phyloP scores from a whole-genome alignment of 53 echinoderm and acorn worm species.

The Paracentrotus lividus region DNA sequence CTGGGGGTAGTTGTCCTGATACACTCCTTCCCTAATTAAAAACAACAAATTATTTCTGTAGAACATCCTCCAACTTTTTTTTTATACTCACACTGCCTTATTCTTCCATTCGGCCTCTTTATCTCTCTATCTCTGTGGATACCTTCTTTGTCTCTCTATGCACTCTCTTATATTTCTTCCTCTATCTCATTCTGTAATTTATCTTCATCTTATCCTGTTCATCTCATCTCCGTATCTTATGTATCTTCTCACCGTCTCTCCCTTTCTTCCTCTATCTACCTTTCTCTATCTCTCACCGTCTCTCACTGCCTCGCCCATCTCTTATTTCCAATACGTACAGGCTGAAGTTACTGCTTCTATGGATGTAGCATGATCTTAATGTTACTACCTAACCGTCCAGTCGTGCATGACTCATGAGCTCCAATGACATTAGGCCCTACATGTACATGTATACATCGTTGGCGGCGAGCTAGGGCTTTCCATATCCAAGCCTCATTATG shows the following conservation, averaged over 20 bases:
- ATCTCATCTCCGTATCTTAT: background rate
- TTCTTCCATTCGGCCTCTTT: no score
- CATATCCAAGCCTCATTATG: background rate
- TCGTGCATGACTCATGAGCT: conserved; percentile 29
- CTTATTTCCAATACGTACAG: background rate
- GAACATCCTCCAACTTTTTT: no score
- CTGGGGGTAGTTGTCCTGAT: no score
- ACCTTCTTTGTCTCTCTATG: background rate
- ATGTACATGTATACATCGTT: background rate
- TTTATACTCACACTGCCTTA: no score
- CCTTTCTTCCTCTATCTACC: background rate
- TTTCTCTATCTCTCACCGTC: background rate
- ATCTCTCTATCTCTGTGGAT: no score
- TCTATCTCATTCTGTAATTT: background rate
- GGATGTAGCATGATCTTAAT: background rate
- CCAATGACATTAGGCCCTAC: no score
- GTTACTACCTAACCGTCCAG: conserved; percentile 1
- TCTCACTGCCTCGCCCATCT: background rate
- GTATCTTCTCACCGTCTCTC: background rate
- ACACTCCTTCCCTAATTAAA: no score
- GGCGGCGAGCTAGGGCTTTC: background rate
- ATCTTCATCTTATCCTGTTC: no score
- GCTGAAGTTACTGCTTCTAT: background rate
- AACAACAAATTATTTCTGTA: no score
- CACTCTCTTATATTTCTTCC: background rate